Evolutionary conservation across 2,888 invertebrate species (phyloP).

Genomic region (Xanthia togata): DNA sequence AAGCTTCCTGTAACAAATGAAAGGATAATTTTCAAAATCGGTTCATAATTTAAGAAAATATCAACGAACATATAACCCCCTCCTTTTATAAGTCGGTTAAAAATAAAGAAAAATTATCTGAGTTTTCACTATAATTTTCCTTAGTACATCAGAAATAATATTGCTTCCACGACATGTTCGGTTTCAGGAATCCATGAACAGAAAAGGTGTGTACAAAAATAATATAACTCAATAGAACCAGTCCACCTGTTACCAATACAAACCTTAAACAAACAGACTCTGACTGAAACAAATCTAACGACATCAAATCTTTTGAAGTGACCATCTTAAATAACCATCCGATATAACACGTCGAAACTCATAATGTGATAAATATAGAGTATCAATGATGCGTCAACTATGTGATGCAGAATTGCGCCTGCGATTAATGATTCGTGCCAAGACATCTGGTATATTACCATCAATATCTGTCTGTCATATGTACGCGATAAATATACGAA

Average conservation of each 20-base stretch:
- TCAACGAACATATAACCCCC: too few species aligned
- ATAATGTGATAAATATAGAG: slow-evolving; percentile 76
- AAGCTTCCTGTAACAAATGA: too few species aligned
- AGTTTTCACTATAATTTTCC: neutral
- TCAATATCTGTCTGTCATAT: slow-evolving; percentile 77
- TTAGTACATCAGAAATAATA: neutral
- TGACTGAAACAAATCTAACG: slow-evolving; percentile 50
- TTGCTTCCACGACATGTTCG: neutral
- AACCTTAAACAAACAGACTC: slow-evolving; percentile 31
- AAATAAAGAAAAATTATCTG: neutral
- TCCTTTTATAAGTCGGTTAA: neutral
- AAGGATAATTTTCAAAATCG: too few species aligned
- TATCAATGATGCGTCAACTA: slow-evolving; percentile 84
- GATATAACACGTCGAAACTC: slow-evolving; percentile 62
- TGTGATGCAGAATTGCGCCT: slow-evolving; percentile 75
- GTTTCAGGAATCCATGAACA: neutral
- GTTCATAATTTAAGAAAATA: too few species aligned
- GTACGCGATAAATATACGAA: slow-evolving; percentile 64
- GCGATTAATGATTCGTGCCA: slow-evolving; percentile 72
- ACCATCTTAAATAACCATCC: slow-evolving; percentile 45
- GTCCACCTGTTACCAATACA: slow-evolving; percentile 17
- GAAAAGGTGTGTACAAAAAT: neutral
- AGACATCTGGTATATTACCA: slow-evolving; percentile 69
- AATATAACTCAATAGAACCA: neutral
- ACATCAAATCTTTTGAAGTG: slow-evolving; percentile 59